phyloP scores from a whole-genome alignment of 1,140 invertebrate genomes.

The Apis florea region DNA sequence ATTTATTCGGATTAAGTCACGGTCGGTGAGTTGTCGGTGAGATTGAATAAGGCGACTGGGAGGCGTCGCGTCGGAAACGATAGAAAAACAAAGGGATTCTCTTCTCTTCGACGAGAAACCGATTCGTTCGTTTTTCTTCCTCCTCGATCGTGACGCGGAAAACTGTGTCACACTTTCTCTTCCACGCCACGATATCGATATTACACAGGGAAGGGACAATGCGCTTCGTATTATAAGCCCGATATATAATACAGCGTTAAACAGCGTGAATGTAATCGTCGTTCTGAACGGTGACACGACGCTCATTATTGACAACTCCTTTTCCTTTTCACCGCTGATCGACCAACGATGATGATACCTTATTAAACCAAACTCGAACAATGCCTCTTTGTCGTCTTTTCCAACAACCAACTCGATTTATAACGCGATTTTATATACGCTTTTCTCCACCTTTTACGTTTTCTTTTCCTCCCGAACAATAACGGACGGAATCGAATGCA shows the following conservation, averaged over 20 bases:
- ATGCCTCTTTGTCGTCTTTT: not conserved
- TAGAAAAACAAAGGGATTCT: not conserved
- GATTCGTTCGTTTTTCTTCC: not conserved
- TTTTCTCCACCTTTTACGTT: not conserved
- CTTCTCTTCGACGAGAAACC: not conserved
- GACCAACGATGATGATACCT: not conserved
- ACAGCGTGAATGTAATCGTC: slow-evolving; percentile 39
- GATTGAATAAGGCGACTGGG: not conserved
- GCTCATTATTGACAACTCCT: not conserved
- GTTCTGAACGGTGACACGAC: not conserved
- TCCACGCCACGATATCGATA: not conserved
- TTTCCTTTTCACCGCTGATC: not conserved
- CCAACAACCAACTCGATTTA: not conserved
- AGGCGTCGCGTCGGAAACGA: not conserved
- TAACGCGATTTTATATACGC: too few relatives aligned
- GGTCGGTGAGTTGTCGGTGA: not conserved
- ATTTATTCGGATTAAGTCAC: not conserved
- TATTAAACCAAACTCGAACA: not conserved
- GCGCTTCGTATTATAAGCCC: not conserved
- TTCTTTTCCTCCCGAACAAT: too few relatives aligned
- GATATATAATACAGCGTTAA: slow-evolving; percentile 14
- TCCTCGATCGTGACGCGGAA: not conserved
- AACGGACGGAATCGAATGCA: too few relatives aligned
- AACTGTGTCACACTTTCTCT: slow-evolving; percentile 45
- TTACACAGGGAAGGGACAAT: slow-evolving; percentile 2